Conservation (phyloP, 2,113 vertebrate genomes). For the Oncorhynchus kisutch region DNA sequence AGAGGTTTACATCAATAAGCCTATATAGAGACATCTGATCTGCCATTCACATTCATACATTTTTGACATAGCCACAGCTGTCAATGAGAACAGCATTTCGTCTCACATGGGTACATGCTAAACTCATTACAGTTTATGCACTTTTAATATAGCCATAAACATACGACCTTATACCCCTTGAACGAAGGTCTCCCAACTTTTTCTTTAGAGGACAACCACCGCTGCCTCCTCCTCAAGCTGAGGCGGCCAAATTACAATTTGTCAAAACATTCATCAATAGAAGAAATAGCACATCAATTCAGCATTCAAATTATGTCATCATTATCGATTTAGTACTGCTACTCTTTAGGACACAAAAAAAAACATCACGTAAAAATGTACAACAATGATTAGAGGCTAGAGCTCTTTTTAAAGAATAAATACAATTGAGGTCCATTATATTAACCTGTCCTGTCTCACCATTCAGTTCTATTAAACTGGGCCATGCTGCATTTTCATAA, state of each 20-base stretch:
- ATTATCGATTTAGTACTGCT: not conserved
- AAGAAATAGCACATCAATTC: not conserved
- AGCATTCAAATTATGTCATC: not conserved
- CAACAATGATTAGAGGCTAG: not conserved
- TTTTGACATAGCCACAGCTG: no score
- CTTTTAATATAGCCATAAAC: no score
- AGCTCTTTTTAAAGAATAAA: not conserved
- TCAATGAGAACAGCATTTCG: no score
- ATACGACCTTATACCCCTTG: no score
- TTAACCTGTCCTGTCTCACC: not conserved
- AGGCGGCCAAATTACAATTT: not conserved
- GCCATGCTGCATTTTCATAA: not conserved
- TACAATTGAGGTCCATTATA: not conserved
- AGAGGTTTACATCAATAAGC: constrained; percentile 12
- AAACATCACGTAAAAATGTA: not conserved
- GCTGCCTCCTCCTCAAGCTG: no score
- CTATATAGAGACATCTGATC: no score
- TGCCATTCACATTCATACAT: no score
- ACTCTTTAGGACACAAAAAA: not conserved
- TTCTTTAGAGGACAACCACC: not conserved
- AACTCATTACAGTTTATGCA: no score
- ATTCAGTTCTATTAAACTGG: not conserved
- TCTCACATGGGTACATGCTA: no score
- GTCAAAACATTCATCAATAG: not conserved
- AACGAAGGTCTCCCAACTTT: not conserved